Evolutionary conservation across 2,888 invertebrate genomes (phyloP).

Genomic region (Erebia palarica): DNA sequence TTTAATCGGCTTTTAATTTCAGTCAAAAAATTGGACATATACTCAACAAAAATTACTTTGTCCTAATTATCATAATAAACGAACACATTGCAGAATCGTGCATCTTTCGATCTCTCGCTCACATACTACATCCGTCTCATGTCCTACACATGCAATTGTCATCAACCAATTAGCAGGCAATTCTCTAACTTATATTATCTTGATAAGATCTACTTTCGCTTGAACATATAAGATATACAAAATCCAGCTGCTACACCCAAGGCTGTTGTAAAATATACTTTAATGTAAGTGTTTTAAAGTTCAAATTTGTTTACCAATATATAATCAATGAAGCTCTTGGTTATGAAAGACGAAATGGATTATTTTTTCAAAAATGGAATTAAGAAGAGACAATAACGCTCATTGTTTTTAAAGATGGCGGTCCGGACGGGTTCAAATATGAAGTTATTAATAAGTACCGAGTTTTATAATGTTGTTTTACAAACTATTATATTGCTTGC

Average conservation of each 20-base stretch:
- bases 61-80: conserved; percentile 70
- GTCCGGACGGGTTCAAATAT: conserved; percentile 69
- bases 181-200: conserved; percentile 55
- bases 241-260: conserved; percentile 63
- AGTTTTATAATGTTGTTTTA: conserved; percentile 70
- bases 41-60: conserved; percentile 53
- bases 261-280: conserved; percentile 49
- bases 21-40: no score
- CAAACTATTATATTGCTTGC: background rate
- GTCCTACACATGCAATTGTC: conserved; percentile 63
- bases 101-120: conserved; percentile 57
- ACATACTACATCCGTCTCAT: conserved; percentile 54
- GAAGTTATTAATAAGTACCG: conserved; percentile 68
- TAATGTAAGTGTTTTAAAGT: conserved; percentile 47
- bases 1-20: no score
- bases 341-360: conserved; percentile 80
- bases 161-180: conserved; percentile 68
- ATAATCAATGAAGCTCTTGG: conserved; percentile 71
- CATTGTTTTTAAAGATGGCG: conserved; percentile 82
- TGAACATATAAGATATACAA: conserved; percentile 55
- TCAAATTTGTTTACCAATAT: conserved; percentile 45
- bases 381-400: conserved; percentile 82
- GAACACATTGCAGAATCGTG: conserved; percentile 69
- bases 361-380: conserved; percentile 83
- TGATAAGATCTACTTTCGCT: conserved; percentile 63